These are phyloP conservation scores for Therioaphis trifolii DNA, from an alignment of 2,888 invertebrate species.

Conservation along the genomic window DNA sequence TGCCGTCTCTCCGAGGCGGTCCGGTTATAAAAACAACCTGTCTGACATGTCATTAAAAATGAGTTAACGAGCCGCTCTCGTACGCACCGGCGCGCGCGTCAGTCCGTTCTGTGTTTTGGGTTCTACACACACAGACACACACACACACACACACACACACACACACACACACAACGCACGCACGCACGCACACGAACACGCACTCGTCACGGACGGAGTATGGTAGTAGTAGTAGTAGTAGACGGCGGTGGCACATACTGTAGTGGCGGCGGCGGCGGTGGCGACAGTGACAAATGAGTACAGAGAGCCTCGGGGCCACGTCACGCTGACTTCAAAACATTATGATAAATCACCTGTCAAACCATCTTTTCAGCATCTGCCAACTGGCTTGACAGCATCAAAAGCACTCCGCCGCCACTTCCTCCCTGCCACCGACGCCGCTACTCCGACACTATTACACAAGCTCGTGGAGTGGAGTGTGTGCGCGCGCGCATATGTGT, in stretches of 20 bases:
- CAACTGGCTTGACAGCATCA: slow-evolving; percentile 61
- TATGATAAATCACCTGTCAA: slow-evolving; percentile 63
- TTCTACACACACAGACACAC: background rate
- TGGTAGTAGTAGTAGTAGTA: background rate
- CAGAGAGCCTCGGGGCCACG: slow-evolving; percentile 58
- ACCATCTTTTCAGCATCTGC: slow-evolving; percentile 62
- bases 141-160: no score
- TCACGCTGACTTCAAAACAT: slow-evolving; percentile 62
- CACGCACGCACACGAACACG: no score
- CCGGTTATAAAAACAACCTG: slow-evolving; percentile 62
- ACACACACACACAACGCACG: no score
- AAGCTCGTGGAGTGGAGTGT: background rate
- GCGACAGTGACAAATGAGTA: slow-evolving; percentile 62
- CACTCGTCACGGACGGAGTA: background rate
- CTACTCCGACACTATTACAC: slow-evolving; percentile 8
- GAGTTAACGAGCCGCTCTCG: slow-evolving; percentile 60
- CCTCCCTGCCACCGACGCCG: background rate
- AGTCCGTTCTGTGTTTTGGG: background rate
- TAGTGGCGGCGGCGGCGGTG: slow-evolving; percentile 48
- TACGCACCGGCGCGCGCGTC: slow-evolving; percentile 19
- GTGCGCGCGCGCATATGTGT: background rate
- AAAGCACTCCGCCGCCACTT: slow-evolving; percentile 49
- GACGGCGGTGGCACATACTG: slow-evolving; percentile 28
- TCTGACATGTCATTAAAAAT: slow-evolving; percentile 61
- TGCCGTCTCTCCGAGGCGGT: slow-evolving; percentile 48